Conservation (phyloP, 2,797 vertebrate species). For the Bovichtus variegatus region DNA sequence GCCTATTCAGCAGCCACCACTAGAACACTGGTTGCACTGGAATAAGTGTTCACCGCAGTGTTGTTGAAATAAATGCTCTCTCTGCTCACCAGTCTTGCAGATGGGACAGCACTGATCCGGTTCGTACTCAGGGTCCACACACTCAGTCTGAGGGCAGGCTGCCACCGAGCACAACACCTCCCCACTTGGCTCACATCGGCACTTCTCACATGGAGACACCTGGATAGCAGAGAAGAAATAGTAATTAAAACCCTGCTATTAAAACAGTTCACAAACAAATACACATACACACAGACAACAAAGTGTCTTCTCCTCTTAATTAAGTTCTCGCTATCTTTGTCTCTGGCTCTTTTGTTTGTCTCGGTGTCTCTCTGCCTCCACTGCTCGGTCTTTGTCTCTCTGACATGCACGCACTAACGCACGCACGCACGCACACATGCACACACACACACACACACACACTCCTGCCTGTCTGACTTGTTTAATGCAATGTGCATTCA, state of each 20-base stretch:
- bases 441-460: conserved; percentile 19
- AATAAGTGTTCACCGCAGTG: not conserved
- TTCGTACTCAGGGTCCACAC: conserved; percentile 97
- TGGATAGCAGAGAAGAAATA: conserved; percentile 72
- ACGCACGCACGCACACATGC: conserved; percentile 18
- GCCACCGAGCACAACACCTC: conserved; percentile 97
- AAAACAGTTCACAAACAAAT: conserved; percentile 41
- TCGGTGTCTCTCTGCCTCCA: conserved; percentile 17
- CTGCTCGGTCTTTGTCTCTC: conserved; percentile 24
- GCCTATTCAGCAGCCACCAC: conserved; percentile 15
- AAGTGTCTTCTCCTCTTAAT: conserved; percentile 39
- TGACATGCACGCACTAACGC: conserved; percentile 14
- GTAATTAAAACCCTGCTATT: conserved; percentile 46
- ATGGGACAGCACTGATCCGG: conserved; percentile 98
- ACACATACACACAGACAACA: conserved; percentile 28
- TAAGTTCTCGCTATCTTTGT: conserved; percentile 51
- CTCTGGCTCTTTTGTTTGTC: conserved; percentile 39
- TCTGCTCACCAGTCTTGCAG: conserved; percentile 94
- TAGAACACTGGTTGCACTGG: conserved; percentile 1
- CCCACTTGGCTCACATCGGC: conserved; percentile 94
- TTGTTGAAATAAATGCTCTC: not conserved
- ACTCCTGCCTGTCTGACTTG: conserved; percentile 19
- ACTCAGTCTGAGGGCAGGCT: conserved; percentile 97
- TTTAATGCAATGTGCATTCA: conserved; percentile 39
- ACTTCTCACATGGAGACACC: conserved; percentile 97